Evolutionary conservation across 2,888 invertebrate species (phyloP).

Genomic region (Nomada lathburiana): DNA sequence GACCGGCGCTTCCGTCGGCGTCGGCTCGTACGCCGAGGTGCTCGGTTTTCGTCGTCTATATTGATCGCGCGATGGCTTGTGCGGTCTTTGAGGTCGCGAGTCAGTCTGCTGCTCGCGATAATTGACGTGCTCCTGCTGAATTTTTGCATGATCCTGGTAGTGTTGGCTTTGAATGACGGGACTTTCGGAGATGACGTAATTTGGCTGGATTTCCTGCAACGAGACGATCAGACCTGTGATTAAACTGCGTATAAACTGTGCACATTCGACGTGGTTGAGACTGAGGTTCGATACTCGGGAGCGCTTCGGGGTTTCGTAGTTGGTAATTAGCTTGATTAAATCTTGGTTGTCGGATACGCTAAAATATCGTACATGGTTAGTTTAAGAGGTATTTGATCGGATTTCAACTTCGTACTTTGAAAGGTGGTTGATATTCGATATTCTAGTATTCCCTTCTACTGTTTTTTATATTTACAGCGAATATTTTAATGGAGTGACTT

Average conservation of each 20-base stretch:
- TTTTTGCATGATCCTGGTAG: conserved; percentile 52
- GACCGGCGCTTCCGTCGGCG: conserved; percentile 65
- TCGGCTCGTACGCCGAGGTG: conserved; percentile 59
- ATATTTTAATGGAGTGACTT: too few relatives aligned
- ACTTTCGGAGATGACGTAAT: conserved; percentile 36
- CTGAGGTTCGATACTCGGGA: background rate
- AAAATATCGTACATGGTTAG: too few relatives aligned
- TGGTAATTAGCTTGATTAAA: background rate
- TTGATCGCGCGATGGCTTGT: conserved; percentile 72
- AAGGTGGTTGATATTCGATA: too few relatives aligned
- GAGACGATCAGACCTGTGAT: background rate
- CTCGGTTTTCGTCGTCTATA: conserved; percentile 74
- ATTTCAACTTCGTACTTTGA: too few relatives aligned
- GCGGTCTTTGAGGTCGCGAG: conserved; percentile 69
- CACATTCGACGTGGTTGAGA: background rate
- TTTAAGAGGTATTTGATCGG: too few relatives aligned
- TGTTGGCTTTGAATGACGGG: conserved; percentile 41
- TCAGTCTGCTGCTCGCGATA: conserved; percentile 64
- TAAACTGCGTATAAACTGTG: background rate
- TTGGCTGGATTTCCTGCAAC: conserved; percentile 40
- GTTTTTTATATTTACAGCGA: too few relatives aligned
- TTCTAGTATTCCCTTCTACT: too few relatives aligned
- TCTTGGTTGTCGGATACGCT: too few relatives aligned
- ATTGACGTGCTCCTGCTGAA: conserved; percentile 52
- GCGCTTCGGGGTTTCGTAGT: background rate